Evolutionary conservation across 2,797 vertebrate species (phyloP), one percentile per base, ranked within the genome.

Genomic region (Allobates femoralis): DNA sequence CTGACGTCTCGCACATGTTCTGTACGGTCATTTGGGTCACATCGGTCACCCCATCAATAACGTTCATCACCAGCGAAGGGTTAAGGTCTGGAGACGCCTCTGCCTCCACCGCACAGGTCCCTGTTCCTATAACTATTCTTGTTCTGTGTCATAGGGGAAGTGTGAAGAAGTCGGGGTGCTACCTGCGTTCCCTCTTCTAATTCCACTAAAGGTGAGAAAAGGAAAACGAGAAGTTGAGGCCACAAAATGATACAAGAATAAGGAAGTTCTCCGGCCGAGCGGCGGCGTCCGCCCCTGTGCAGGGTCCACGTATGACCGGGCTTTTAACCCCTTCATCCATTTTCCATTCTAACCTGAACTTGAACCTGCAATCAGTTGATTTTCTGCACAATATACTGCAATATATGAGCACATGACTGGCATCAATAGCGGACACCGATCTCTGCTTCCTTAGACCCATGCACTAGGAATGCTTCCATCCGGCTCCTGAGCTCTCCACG

Each of bases 161-260:
- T 85, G 83, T 81, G 83, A 81, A 77, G 58, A 53, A 28, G 5
- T 34, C 7, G 71, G 28, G 83, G 77, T 34, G 69, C 28, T 88
- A 88, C 87, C 87, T 88, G 83, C 34, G 60, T 88, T 88, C 83
- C 78, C 81, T 76, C 7, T 85, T 88, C 28, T 77, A 32, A 81
- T 74, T 81, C 77, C 71, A 73, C 71, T 64, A 66, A 81, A 88
- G 87, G 87, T 88, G 87, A 88, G 79, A 56, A 56, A 26, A 56
- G 83, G 56, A 73, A 88, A 88, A 85, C 16, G 71, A 77, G 87
- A 88, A 88, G 82, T 81, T 88, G 86, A 81, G 86, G 86, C 69
- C 58, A 67, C 12, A 56, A 46, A 41, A 46, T 73, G 15, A 23
- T 74, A 74, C 37, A 50, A 77, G 74, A 88, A 85, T 53, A 75